Evolutionary conservation across 2,113 vertebrate species (phyloP).

Genomic region (Odocoileus virginianus): DNA sequence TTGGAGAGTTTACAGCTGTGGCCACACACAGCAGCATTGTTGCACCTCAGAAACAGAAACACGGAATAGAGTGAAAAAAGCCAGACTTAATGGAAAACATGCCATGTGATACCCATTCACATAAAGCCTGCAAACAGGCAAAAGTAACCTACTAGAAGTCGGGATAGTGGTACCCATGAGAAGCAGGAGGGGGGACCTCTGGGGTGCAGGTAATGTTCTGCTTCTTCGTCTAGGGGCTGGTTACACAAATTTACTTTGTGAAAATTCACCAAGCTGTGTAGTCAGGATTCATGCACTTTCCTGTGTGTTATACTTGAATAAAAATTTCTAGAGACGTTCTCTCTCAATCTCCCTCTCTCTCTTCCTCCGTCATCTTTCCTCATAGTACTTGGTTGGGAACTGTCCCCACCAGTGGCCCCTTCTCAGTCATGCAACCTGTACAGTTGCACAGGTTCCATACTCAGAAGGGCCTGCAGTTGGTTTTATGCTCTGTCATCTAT

Average conservation of each 20-base stretch:
- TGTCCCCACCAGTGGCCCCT: not conserved
- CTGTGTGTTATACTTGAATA: not conserved
- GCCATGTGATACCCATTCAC: not conserved
- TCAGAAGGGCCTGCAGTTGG: not conserved
- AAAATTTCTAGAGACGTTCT: not conserved
- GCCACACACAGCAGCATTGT: not conserved
- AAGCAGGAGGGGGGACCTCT: not conserved
- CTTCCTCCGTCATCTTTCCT: not conserved
- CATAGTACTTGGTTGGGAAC: not conserved
- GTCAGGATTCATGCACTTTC: not conserved
- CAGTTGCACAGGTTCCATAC: not conserved
- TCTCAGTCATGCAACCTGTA: rapidly evolving
- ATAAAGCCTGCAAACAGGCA: not conserved
- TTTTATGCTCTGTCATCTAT: not conserved
- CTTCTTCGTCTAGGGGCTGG: not conserved
- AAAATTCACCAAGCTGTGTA: not conserved
- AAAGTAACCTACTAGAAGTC: not conserved
- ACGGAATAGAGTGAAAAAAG: not conserved
- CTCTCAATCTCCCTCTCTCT: not conserved
- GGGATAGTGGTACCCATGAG: rapidly evolving
- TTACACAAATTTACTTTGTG: not conserved
- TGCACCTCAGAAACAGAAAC: not conserved
- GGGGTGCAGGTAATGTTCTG: not conserved
- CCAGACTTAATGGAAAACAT: not conserved
- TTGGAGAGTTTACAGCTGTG: not conserved